These are phyloP conservation scores for Sceliomorpha sp. DNA, from an alignment of 2,888 invertebrate genomes.

Conservation along the genomic window DNA sequence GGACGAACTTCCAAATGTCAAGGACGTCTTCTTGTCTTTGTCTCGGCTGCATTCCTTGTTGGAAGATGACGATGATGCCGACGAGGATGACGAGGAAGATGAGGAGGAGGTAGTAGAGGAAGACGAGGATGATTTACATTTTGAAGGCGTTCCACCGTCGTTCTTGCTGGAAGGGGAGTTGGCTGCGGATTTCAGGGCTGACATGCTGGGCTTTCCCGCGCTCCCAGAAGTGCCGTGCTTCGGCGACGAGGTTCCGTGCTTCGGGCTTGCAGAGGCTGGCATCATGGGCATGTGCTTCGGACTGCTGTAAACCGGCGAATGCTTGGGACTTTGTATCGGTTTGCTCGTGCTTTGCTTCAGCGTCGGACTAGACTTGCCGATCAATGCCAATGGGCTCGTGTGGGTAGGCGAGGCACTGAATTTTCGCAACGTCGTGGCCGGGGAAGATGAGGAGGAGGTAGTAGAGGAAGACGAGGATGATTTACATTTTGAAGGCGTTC, in stretches of 20 bases:
- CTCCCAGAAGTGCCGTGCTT: constrained; percentile 87
- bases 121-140: constrained; percentile 65
- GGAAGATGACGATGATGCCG: constrained; percentile 43
- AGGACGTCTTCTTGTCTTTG: constrained; percentile 78
- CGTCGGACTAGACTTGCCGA: constrained; percentile 83
- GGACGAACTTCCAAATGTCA: constrained; percentile 80
- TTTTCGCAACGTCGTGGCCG: constrained; percentile 85
- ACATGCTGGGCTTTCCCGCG: constrained; percentile 94
- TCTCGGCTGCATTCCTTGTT: constrained; percentile 61
- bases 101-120: constrained; percentile 70
- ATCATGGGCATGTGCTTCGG: constrained; percentile 84
- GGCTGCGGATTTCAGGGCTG: constrained; percentile 90
- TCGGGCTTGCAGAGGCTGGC: constrained; percentile 88
- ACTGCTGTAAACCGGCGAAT: constrained; percentile 88
- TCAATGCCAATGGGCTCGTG: constrained; percentile 84
- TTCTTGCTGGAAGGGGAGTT: constrained; percentile 80
- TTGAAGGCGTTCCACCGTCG: constrained; percentile 59
- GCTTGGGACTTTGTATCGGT: constrained; percentile 85
- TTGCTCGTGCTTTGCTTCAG: constrained; percentile 82
- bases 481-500: constrained; percentile 63
- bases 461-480: constrained; percentile 68
- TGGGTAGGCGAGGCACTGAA: constrained; percentile 88
- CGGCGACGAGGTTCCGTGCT: constrained; percentile 88
- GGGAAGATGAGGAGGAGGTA: constrained; percentile 83
- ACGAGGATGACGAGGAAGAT: constrained; percentile 62